Percentiles rank a stretch among this genome's conserved stretches.
Conservation (phyloP, 2,888 invertebrate species). For the Sarcophaga carnaria region DNA sequence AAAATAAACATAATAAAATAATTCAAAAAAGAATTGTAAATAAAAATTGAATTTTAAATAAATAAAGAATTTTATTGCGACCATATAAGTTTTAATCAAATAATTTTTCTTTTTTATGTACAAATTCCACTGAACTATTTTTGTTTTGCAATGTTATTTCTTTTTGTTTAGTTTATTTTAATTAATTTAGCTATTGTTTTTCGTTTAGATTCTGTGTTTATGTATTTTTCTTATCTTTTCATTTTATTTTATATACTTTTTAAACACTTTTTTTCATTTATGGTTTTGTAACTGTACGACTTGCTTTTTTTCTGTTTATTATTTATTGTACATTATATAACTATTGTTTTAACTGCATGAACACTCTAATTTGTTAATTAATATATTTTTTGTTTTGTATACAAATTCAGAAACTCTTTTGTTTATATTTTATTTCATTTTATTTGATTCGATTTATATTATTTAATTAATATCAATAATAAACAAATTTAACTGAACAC, state of each 20-base stretch:
- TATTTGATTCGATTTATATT: slow-evolving; percentile 5
- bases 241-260: slow-evolving; percentile 6
- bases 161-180: neutral
- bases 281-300: slow-evolving; percentile 23
- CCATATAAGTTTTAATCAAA: too few relatives aligned
- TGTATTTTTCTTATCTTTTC: slow-evolving; percentile 22
- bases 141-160: neutral
- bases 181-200: slow-evolving; percentile 58
- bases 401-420: slow-evolving; percentile 61
- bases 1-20: too few relatives aligned
- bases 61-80: too few relatives aligned
- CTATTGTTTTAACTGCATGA: neutral
- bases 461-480: slow-evolving; percentile 25
- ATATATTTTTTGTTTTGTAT: slow-evolving; percentile 50
- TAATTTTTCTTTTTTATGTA: too few relatives aligned
- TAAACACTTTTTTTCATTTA: neutral
- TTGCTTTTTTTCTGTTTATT: neutral
- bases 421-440: slow-evolving; percentile 19
- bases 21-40: too few relatives aligned
- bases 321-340: slow-evolving; percentile 15
- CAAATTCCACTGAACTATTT: neutral
- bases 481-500: slow-evolving; percentile 66
- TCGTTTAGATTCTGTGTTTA: too few relatives aligned
- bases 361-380: slow-evolving; percentile 2
- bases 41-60: too few relatives aligned